Base-by-base conservation (phyloP, 2,888 invertebrate species). In the Branchipolynoe longqiensis region DNA sequence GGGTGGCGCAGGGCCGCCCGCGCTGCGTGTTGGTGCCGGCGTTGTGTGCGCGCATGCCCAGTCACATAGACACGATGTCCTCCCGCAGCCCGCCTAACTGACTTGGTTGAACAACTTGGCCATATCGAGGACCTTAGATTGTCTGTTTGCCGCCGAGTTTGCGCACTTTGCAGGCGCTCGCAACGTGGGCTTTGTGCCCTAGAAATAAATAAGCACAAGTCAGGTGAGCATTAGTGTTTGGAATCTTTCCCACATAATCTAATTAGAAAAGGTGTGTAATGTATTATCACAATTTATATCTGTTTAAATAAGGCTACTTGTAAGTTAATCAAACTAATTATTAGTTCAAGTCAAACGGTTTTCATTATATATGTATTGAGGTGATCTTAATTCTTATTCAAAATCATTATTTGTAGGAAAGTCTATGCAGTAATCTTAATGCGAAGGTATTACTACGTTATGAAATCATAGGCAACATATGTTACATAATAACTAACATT, bases 21-120 rank as follows among this genome's bases (percentile, higher is more conserved):
- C 12, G 18, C 2, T 18, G n/a, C 3, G 22, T 4, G 56, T 56
- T 56, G 48, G 48, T 56, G 3, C 2, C 18, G 56, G 3, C 56
- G n/a, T n/a, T n/a, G n/a, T n/a, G n/a, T n/a, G n/a, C n/a, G n/a
- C n/a, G 48, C 8, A 48, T 8, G 48, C 18, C 48, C 8, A 18
- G 8, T 48, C 28, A 62, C 28, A 69, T 38, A 69, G 69, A 69
- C 69, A 69, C 69, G 25, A 38, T 38, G 18, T 69, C 69, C 38
- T 69, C 69, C 38, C 38, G 69, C 18, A 78, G 18, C 22, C 31
- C 36, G 82, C 82, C 78, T 84, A 90, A 84, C 89, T 90, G 85
- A 90, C 91, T 86, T 91, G 91, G 31, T 91, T 92, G 87, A 91
- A 92, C 87, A 90, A 91, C 88, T 92, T 92, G 78, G 91, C 91